phyloP scores from a whole-genome alignment of 2,113 vertebrate species.

The Hemiprocne comata region DNA sequence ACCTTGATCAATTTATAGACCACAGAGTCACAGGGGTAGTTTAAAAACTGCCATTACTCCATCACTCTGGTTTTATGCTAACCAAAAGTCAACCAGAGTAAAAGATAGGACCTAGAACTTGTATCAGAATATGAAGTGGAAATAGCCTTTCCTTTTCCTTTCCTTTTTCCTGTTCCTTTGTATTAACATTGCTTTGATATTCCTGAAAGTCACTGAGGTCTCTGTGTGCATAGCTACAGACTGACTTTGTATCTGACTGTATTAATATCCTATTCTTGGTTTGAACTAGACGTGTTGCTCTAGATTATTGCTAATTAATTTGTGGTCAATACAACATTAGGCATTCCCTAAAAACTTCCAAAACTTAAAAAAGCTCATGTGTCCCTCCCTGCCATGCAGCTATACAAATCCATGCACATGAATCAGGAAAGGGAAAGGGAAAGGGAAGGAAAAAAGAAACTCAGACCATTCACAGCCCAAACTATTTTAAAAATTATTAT shows the following conservation, averaged over 20 bases:
- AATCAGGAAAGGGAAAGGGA: neutral
- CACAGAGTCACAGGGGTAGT: neutral
- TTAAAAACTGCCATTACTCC: neutral
- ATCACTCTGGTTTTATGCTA: neutral
- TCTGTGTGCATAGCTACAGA: neutral
- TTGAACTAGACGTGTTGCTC: neutral
- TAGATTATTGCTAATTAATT: neutral
- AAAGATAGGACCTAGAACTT: neutral
- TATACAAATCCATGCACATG: neutral
- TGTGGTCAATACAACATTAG: neutral
- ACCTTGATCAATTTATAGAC: neutral
- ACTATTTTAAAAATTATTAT: neutral
- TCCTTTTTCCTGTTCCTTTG: neutral
- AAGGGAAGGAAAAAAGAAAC: neutral
- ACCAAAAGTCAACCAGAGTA: neutral
- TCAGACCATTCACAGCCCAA: neutral
- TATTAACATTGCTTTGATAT: neutral
- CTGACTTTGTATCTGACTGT: neutral
- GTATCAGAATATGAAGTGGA: neutral
- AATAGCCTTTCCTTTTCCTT: neutral
- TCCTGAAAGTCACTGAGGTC: neutral
- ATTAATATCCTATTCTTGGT: neutral
- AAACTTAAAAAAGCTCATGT: neutral
- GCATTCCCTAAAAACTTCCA: neutral
- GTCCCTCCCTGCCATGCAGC: neutral